Evolutionary conservation across 2,888 invertebrate genomes (phyloP).

Genomic region (Lasius fuliginosus): DNA sequence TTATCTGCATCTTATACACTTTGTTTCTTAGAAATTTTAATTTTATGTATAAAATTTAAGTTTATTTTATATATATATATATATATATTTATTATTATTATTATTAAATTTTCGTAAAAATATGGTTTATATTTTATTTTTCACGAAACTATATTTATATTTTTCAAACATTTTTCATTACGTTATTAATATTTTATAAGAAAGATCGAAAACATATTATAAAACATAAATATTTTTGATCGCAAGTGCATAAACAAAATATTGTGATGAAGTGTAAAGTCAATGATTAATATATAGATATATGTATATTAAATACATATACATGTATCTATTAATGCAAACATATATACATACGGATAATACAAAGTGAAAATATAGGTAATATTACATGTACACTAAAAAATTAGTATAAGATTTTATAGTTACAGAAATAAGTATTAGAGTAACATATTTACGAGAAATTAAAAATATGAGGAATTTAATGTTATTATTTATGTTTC

Average conservation of each 20-base stretch:
- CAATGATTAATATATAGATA: slow-evolving; percentile 53
- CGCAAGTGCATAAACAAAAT: slow-evolving; percentile 24
- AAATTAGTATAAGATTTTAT: slow-evolving; percentile 33
- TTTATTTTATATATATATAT: neutral
- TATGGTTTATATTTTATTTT: neutral
- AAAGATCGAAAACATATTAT: neutral
- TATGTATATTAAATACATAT: slow-evolving; percentile 17
- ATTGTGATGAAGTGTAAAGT: slow-evolving; percentile 61
- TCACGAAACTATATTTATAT: neutral
- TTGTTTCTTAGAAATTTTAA: neutral
- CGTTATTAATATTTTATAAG: slow-evolving; percentile 18
- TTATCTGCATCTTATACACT: neutral
- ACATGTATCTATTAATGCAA: neutral
- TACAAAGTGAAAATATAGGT: slow-evolving; percentile 27
- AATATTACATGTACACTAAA: slow-evolving; percentile 5
- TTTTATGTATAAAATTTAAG: neutral
- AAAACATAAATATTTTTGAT: slow-evolving; percentile 17
- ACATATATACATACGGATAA: slow-evolving; percentile 29
- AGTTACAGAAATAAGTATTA: slow-evolving; percentile 23
- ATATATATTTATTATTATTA: neutral
- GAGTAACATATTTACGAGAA: neutral
- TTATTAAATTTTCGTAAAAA: neutral
- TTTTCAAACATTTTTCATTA: neutral
- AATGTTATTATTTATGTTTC: neutral
- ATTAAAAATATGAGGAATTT: neutral